A percentile compares a stretch with the other conserved stretches of the same genome.
Evolutionary conservation across 2,113 vertebrate species (phyloP).

Genomic region (Pelvicachromis taeniatus): DNA sequence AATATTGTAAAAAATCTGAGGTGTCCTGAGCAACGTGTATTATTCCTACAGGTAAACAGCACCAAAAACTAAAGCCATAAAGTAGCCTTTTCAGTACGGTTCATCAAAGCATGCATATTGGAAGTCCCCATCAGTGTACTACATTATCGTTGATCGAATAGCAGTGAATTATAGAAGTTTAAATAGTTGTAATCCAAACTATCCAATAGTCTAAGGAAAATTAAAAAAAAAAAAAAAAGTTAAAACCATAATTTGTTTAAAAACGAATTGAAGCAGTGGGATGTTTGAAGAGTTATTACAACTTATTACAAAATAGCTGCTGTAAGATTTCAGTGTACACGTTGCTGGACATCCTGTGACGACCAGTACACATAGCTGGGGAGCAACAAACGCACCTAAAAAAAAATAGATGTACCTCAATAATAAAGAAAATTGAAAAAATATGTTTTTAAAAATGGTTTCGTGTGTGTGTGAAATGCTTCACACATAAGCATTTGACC

Average conservation of each 20-base stretch:
- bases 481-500: fast-evolving
- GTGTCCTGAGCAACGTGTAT: neutral
- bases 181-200: neutral
- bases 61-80: neutral
- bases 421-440: neutral
- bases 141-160: neutral
- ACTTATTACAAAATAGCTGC: neutral
- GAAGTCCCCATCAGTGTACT: neutral
- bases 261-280: neutral
- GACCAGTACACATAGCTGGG: neutral
- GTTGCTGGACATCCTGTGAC: neutral
- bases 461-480: too few species aligned
- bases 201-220: neutral
- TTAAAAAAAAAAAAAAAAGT: neutral
- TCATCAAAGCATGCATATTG: neutral
- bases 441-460: fast-evolving
- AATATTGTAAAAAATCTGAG: neutral
- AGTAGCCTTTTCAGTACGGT: neutral
- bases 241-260: neutral
- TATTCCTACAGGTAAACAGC: neutral
- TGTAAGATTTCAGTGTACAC: neutral
- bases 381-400: neutral
- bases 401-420: fast-evolving
- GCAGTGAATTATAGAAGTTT: neutral
- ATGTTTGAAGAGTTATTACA: neutral